These are phyloP conservation scores for Drosophila prostipennis DNA, from an alignment of 2,888 invertebrate genomes.

Conservation along the genomic window DNA sequence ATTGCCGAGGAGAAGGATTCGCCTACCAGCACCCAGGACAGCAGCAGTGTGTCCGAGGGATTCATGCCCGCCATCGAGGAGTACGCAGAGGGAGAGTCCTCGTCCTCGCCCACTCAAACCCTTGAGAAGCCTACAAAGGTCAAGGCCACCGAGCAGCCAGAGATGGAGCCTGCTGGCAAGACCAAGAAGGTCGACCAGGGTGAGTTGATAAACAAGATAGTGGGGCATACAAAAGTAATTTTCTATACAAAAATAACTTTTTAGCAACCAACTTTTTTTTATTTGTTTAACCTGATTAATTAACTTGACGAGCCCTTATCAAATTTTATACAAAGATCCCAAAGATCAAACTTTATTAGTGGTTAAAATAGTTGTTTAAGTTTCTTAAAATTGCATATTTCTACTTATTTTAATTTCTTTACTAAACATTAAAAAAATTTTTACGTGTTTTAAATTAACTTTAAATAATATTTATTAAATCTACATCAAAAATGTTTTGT, in stretches of 20 bases:
- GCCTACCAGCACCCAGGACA: slow-evolving; percentile 77
- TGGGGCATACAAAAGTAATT: too few species aligned
- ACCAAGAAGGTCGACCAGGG: slow-evolving; percentile 50
- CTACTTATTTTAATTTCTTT: too few species aligned
- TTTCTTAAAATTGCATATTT: too few species aligned
- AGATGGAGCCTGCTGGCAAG: slow-evolving; percentile 39
- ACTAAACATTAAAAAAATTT: not conserved
- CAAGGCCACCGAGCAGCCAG: slow-evolving; percentile 31
- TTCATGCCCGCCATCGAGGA: slow-evolving; percentile 81
- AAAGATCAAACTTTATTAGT: too few species aligned
- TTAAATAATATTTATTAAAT: not conserved
- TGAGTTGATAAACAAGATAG: slow-evolving; percentile 9
- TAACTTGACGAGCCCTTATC: too few species aligned
- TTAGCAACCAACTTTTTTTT: too few species aligned
- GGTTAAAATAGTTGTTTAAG: too few species aligned
- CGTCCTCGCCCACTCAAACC: slow-evolving; percentile 63
- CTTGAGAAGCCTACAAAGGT: slow-evolving; percentile 54
- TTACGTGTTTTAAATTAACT: not conserved
- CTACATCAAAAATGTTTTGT: not conserved
- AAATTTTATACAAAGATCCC: too few species aligned
- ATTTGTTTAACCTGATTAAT: too few species aligned
- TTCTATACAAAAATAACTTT: too few species aligned
- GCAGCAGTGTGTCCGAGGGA: slow-evolving; percentile 60
- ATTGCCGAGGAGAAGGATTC: slow-evolving; percentile 92
- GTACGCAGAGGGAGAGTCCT: slow-evolving; percentile 63